Evolutionary conservation across 2,888 invertebrate genomes (phyloP), one percentile per base, ranked within the genome.

Genomic region (Pocota personata): DNA sequence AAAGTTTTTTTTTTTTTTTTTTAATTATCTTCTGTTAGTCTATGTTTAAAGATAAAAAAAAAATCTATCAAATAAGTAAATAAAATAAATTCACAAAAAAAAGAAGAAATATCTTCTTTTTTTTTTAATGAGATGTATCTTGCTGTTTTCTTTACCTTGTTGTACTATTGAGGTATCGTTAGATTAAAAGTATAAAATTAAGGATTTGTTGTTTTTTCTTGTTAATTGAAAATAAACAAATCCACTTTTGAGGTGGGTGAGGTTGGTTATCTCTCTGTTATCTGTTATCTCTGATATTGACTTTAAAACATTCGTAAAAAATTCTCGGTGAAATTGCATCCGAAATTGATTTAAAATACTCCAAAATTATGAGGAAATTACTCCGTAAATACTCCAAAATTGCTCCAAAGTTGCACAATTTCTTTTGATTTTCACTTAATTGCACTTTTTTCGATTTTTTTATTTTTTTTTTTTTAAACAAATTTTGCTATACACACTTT

Each of bases 21-120:
- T 40, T 52, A 19, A 62, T 62, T 62, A 72, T 72, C 58, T 72
- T 50, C 58, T 60, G 48, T 72, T 72, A 72, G 60, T 37, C 60
- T 60, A 37, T 50, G 58, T 8, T 37, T 71, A n/a, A 32, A 43
- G 14, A 21, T 7, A 48, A 37, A 10, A 71, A 14, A n/a, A 12
- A 58, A 57, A 43, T 1, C 3, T 12, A 52, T n/a, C 19, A 37
- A 37, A 12, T 14, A 55, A 58, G 12, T 19, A 57, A 40, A 37
- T 8, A 43, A 27, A 58, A 58, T 7, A 21, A 62, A 12, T n/a
- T n/a, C n/a, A n/a, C n/a, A 62, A 62, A 8, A 3, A 7, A 24
- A 27, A 60, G 21, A 24, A 58, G 5, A n/a, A n/a, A 40, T 43
- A 37, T 37, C 3, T 37, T 37, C 8, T 27, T 4, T 60, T 27